Evolutionary conservation across 2,888 invertebrate genomes (phyloP).

Genomic region (Saturnia japonica): DNA sequence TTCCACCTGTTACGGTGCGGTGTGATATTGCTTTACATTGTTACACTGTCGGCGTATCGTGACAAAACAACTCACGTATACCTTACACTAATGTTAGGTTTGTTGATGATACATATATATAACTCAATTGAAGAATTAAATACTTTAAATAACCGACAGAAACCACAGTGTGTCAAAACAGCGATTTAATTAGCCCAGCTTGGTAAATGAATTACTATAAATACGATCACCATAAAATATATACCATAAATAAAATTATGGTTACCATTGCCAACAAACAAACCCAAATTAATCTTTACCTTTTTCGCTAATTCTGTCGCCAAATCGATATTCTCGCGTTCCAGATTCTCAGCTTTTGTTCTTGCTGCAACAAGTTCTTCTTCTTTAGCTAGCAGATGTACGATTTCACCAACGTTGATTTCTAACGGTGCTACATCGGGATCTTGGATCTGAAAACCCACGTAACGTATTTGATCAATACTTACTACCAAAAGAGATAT

Average conservation of each 20-base stretch:
- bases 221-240: background rate
- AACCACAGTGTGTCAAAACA: background rate
- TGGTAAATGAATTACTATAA: background rate
- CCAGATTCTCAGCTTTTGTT: constrained; percentile 92
- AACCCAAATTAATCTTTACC: constrained; percentile 42
- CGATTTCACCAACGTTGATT: constrained; percentile 95
- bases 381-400: constrained; percentile 95
- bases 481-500: background rate
- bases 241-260: too few species aligned
- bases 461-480: background rate
- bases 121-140: background rate
- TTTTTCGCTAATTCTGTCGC: constrained; percentile 93
- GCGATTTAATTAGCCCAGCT: constrained; percentile 1
- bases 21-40: background rate
- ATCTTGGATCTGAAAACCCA: constrained; percentile 81
- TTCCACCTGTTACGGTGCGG: background rate
- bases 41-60: too few species aligned
- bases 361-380: constrained; percentile 94
- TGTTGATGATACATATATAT: background rate
- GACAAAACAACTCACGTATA: too few species aligned
- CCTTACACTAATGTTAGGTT: background rate
- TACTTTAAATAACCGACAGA: background rate
- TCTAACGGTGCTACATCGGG: constrained; percentile 93
- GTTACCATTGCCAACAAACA: constrained; percentile 12
- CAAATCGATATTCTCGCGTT: constrained; percentile 94